These are phyloP conservation scores for Pogonognathellus flavescens DNA, from an alignment of 1,140 invertebrate genomes.

Conservation along the genomic window DNA sequence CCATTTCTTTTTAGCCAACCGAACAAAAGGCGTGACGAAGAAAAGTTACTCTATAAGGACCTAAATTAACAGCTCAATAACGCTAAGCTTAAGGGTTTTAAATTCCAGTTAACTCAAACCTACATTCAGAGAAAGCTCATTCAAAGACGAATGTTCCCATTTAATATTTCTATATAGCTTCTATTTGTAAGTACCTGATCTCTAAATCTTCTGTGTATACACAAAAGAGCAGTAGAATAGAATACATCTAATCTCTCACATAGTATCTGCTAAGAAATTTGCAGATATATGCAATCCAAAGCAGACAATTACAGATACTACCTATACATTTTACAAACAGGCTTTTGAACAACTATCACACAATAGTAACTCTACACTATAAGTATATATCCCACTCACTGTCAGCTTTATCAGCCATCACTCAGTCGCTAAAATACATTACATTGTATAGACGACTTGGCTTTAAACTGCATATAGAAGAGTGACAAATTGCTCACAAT, in stretches of 20 bases:
- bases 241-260: too few relatives aligned
- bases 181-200: conserved; percentile 2
- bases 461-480: conserved; percentile 11
- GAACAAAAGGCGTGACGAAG: conserved; percentile 30
- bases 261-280: too few relatives aligned
- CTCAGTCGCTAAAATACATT: too few relatives aligned
- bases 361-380: too few relatives aligned
- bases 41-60: conserved; percentile 45
- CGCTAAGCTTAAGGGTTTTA: conserved; percentile 41
- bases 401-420: too few relatives aligned
- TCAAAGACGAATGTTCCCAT: conserved; percentile 25
- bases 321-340: too few relatives aligned
- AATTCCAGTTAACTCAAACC: conserved; percentile 41
- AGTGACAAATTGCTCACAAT: conserved; percentile 37
- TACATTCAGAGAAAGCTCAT: neutral
- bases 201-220: neutral
- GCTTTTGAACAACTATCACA: too few relatives aligned
- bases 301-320: too few relatives aligned
- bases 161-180: conserved; percentile 10
- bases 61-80: conserved; percentile 47
- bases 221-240: too few relatives aligned
- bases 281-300: too few relatives aligned
- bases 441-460: neutral
- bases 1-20: conserved; percentile 16
- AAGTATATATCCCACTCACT: too few relatives aligned